phyloP scores from a whole-genome alignment of 2,113 vertebrate genomes.

The Neotragus pygmaeus region DNA sequence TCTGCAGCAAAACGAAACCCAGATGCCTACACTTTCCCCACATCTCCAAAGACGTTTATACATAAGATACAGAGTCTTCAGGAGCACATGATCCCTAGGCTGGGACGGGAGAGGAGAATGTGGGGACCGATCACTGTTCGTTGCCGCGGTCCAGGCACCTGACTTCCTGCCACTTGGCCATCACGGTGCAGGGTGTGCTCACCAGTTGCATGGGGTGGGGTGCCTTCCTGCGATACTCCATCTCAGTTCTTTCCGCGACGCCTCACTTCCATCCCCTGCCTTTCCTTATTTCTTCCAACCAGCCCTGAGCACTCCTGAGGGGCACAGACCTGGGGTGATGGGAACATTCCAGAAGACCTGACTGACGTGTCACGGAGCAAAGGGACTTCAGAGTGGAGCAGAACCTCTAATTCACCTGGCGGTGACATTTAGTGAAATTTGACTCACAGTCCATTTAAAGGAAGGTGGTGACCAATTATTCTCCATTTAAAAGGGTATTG shows the following conservation, averaged over 20 bases:
- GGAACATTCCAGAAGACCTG: conserved; percentile 43
- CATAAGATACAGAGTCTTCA: background rate
- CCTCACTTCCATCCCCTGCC: conserved; percentile 15
- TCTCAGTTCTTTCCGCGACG: background rate
- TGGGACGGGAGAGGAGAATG: background rate
- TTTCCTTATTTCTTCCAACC: conserved; percentile 25
- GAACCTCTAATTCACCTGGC: conserved; percentile 58
- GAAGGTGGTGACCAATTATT: conserved; percentile 72
- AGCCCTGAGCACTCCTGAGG: background rate
- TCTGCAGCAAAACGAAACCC: background rate
- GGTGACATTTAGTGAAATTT: conserved; percentile 74
- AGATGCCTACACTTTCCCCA: background rate
- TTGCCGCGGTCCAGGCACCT: rapidly evolving
- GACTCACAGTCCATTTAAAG: conserved; percentile 67
- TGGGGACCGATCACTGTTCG: rapidly evolving
- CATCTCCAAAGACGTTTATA: background rate
- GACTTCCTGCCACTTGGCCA: background rate
- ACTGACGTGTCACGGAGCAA: conserved; percentile 46
- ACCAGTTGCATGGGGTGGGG: rapidly evolving
- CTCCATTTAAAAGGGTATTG: conserved; percentile 71
- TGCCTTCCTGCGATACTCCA: background rate
- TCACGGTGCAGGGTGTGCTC: rapidly evolving
- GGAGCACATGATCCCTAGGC: background rate
- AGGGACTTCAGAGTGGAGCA: conserved; percentile 34
- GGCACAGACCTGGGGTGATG: conserved; percentile 34